Evolutionary conservation across 2,888 invertebrate genomes (phyloP), one percentile per base, ranked within the genome.

Genomic region (Phlogophora meticulosa): DNA sequence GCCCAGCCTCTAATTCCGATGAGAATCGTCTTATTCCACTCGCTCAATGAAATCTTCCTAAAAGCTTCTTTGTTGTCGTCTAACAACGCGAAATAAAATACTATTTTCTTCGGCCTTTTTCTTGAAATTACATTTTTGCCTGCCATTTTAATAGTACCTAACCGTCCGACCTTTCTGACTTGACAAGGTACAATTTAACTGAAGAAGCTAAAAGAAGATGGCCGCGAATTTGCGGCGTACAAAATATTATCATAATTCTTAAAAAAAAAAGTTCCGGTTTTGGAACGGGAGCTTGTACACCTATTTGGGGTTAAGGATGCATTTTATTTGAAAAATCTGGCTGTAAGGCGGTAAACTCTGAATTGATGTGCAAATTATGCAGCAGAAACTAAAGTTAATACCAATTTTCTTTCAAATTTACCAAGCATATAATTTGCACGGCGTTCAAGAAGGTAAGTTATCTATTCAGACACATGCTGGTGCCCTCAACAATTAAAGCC

Each of bases 11-110:
- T 89, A 88, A 90, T 89, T 89, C 90, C 86, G 72, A 84, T 83
- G 83, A 87, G 87, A 89, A 88, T 87, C 85, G 83, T 88, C 85
- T 88, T 89, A 89, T 90, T 88, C 83, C 53, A 72, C 59, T 85
- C 84, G 83, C 83, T 87, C 83, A 87, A 88, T 88, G 87, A 89
- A 90, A 88, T 89, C 87, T 88, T 83, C 82, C 81, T 87, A 85
- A 90, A 88, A 89, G 86, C 82, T 80, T 85, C 87, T 91, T 91
- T 91, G 89, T 91, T 88, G 88, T 88, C 85, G 73, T 78, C 71
- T 65, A 76, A 81, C 72, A 78, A 76, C 66, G 66, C 73, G 80
- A 87, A 87, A 89, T 87, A 88, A 88, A 88, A 89, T 85, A 87
- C 80, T 82, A 82, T 88, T 88, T 87, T 79, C 74, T 75, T 78